Percentiles rank a stretch among this genome's conserved stretches.
These are phyloP conservation scores for Probosciger aterrimus DNA, from an alignment of 2,113 vertebrate species.

Conservation along the genomic window DNA sequence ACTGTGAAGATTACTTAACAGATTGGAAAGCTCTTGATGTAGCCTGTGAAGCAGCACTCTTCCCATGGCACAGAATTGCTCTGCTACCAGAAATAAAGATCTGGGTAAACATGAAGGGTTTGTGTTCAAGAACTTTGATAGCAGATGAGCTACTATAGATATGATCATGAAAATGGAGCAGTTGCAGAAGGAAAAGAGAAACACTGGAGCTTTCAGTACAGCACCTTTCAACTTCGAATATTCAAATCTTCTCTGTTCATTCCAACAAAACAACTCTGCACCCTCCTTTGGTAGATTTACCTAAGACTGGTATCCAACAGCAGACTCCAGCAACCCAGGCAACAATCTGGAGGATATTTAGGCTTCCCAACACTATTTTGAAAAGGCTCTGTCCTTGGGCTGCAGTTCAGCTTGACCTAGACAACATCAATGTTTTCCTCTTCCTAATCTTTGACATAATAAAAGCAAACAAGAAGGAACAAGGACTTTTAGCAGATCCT, in stretches of 20 bases:
- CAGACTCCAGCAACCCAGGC: neutral
- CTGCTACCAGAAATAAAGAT: neutral
- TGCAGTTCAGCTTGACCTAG: constrained; percentile 36
- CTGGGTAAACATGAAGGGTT: neutral
- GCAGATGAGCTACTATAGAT: neutral
- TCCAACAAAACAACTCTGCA: neutral
- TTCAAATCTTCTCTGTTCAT: neutral
- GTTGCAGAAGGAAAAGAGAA: neutral
- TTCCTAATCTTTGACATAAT: constrained; percentile 40
- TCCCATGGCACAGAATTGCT: neutral
- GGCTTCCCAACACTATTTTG: neutral
- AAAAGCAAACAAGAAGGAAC: constrained; percentile 50
- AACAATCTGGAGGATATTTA: neutral
- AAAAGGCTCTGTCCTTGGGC: neutral
- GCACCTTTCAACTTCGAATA: neutral
- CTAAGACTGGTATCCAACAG: neutral
- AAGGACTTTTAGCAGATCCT: constrained; percentile 17
- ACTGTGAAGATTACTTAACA: neutral
- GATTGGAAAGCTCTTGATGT: neutral
- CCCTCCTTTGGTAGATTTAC: neutral
- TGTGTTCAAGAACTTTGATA: neutral
- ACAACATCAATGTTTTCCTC: neutral
- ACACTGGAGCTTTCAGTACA: neutral
- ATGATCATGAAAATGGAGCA: neutral
- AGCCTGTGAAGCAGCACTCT: neutral